Evolutionary conservation across 1,140 invertebrate species (phyloP).

Genomic region (Dolichoris vasculosae): DNA sequence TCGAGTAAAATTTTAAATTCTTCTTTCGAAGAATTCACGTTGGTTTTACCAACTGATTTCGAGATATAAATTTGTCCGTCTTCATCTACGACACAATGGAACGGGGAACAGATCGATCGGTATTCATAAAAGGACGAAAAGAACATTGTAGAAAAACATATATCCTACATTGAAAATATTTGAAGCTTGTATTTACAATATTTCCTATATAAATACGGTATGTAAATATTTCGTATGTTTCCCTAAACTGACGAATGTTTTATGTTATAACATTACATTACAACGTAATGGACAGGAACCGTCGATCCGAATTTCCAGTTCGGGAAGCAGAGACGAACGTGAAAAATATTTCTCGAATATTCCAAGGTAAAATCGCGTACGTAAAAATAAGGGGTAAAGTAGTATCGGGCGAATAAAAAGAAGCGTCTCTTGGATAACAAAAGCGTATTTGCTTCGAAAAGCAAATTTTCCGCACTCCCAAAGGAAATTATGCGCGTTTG

Average conservation of each 20-base stretch:
- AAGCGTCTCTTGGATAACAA: neutral
- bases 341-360: too few species aligned
- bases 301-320: neutral
- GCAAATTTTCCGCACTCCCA: neutral
- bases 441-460: neutral
- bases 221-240: neutral
- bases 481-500: neutral
- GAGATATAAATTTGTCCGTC: neutral
- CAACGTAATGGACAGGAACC: neutral
- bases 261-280: neutral
- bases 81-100: neutral
- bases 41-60: neutral
- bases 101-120: neutral
- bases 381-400: too few species aligned
- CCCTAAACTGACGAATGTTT: neutral
- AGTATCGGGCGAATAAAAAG: too few species aligned
- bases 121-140: neutral
- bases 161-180: neutral
- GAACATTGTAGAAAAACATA: conserved; percentile 1
- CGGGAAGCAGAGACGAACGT: neutral
- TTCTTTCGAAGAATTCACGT: too few species aligned
- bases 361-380: too few species aligned
- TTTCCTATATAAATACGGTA: neutral
- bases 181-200: neutral
- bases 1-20: too few species aligned